Base-by-base conservation (phyloP, 2,888 invertebrate species). In the Phortica okadai region DNA sequence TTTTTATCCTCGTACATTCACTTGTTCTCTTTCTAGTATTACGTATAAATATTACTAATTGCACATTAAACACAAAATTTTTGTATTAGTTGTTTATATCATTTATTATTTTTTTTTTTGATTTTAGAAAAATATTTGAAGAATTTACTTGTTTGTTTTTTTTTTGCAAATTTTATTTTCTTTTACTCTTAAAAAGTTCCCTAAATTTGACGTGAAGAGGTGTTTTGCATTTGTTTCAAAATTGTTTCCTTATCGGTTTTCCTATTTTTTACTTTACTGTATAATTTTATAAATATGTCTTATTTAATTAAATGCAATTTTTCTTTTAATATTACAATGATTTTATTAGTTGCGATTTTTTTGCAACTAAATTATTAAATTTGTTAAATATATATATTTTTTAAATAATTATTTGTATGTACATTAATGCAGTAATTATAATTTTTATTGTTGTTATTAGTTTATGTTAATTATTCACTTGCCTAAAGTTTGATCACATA, bases 401-500 rank as follows among this genome's bases (percentile, higher is more conserved):
- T 69, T 69, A 69, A 69, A 59, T 59, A 59, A 8, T 45, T 69
- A 42, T 11, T 11, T 44, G 45, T 67, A 50, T 69, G 21, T 50
- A 64, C 64, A 69, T 69, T 69, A 50, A 21, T n/a, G 45, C 14
- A 25, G 45, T 50, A 21, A 42, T 50, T 69, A 21, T 59, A 1
- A 8, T 44, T 21, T n/a, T 14, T 69, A 45, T 50, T 69, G 8
- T 69, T 44, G 33, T 50, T 50, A 45, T 69, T 69, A 69, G 16
- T 69, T 69, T 33, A 33, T 33, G 33, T 33, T 33, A 33, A 33
- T 33, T 33, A 33, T 33, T 33, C 33, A 33, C 33, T 33, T 85
- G 88, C 84, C 85, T 85, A 85, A 88, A 85, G 3, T 33, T 59
- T 87, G 85, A 85, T 85, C 85, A 85, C 85, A 85, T 82, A 86